Evolutionary conservation across 2,113 vertebrate genomes (phyloP).

Genomic region (Coreoperca whiteheadi): DNA sequence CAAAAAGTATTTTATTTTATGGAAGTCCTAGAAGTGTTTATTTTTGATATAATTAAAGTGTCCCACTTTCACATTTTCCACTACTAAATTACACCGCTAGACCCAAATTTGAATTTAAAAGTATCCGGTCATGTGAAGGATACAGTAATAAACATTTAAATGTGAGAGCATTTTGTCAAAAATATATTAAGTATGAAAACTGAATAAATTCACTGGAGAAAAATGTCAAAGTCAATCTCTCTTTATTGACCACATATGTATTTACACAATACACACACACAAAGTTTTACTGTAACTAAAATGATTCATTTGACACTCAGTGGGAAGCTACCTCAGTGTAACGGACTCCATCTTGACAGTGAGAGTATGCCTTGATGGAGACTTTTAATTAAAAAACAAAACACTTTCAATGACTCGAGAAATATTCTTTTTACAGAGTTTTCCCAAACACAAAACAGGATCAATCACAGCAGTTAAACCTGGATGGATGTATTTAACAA

Average conservation of each 20-base stretch:
- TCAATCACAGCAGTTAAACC: neutral
- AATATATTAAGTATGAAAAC: neutral
- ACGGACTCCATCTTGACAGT: neutral
- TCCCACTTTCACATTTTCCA: neutral
- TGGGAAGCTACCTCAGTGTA: neutral
- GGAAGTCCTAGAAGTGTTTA: neutral
- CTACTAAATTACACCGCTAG: neutral
- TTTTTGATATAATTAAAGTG: neutral
- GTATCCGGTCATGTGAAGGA: neutral
- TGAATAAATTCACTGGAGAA: neutral
- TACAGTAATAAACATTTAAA: neutral
- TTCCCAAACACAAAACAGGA: neutral
- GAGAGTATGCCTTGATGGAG: neutral
- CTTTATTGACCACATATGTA: constrained; percentile 42
- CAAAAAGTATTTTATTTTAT: neutral
- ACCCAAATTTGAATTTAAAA: neutral
- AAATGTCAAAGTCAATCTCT: neutral
- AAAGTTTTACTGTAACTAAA: neutral
- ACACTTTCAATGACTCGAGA: neutral
- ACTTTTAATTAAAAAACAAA: neutral
- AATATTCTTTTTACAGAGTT: too few relatives aligned
- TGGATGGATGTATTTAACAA: neutral
- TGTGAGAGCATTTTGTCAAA: neutral
- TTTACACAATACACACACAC: neutral
- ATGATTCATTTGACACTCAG: neutral